Evolutionary conservation across 1,140 invertebrate species (phyloP), one percentile per base, ranked within the genome.

Genomic region (Archivesica marissinica): DNA sequence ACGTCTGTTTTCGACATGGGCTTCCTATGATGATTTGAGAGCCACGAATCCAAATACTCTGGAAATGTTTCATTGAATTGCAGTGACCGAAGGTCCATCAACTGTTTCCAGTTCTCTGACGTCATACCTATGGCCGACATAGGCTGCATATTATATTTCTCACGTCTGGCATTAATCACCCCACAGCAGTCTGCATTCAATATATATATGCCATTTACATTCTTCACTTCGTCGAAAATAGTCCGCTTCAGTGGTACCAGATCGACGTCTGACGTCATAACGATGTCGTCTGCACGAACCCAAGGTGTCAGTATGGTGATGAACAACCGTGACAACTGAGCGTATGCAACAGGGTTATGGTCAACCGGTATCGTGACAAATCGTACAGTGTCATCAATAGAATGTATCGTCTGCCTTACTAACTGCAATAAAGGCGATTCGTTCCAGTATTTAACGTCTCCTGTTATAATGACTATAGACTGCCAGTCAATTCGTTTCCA

Each of bases 401-500:
- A 30, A 1, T 35, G 30, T 35, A 33, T 64, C 30, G 59, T 35
- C 59, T 64, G 59, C 30, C n/a, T 33, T 17, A 64, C 59, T 33
- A 64, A 35, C 9, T 64, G 33, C 33, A 35, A 20, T 17, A 64
- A 35, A 35, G 30, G 13, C 1, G 28, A 35, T 13, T 64, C 38
- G 20, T 64, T 64, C 59, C 59, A 64, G 20, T 35, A 20, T 64
- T 64, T 33, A 28, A 64, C 38, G 20, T 64, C 59, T 4, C 59
- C 59, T 35, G 30, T 25, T 2, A 64, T 20, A 64, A 64, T 33
- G 20, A 64, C 38, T 1, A 64, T 4, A 13, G 59, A 35, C 33
- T 64, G 28, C 59, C 59, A 64, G 13, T 33, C 59, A 25, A 64
- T 64, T 17, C 59, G 59, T 64, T 64, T 64, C 59, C 59, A 64